A percentile compares a stretch with the other conserved stretches of the same genome.
Conservation (phyloP, 2,888 invertebrate genomes). For the Drosophila paranaensis region DNA sequence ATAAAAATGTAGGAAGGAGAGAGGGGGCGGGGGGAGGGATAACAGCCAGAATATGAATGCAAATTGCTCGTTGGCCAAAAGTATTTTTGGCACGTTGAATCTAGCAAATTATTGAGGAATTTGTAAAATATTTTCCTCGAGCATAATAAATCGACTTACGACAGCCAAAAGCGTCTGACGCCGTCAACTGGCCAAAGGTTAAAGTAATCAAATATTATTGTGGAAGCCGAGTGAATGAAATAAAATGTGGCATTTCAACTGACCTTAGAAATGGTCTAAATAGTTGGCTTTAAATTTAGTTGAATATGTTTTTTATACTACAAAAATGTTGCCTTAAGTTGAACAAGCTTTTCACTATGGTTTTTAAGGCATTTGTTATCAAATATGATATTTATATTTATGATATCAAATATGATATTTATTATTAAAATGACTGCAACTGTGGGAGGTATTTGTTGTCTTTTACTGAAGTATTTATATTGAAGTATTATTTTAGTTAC, state of each 20-base stretch:
- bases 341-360: too few relatives aligned
- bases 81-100: conserved; percentile 47
- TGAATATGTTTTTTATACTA: not conserved
- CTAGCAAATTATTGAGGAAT: conserved; percentile 45
- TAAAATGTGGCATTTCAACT: not conserved
- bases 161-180: not conserved
- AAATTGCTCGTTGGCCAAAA: conserved; percentile 61
- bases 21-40: not conserved
- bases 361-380: too few relatives aligned
- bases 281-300: too few relatives aligned
- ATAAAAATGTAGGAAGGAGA: conserved; percentile 6
- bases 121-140: conserved; percentile 8
- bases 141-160: conserved; percentile 10
- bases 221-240: not conserved
- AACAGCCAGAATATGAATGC: conserved; percentile 28
- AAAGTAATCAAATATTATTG: not conserved
- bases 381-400: too few relatives aligned
- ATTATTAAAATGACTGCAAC: too few relatives aligned
- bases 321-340: too few relatives aligned
- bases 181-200: not conserved
- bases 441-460: too few relatives aligned
- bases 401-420: too few relatives aligned
- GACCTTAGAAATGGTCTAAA: too few relatives aligned
- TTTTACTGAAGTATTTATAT: too few relatives aligned
- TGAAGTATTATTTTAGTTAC: too few relatives aligned